Base-by-base conservation (phyloP, 2,113 vertebrate species). In the Saccopteryx bilineata region DNA sequence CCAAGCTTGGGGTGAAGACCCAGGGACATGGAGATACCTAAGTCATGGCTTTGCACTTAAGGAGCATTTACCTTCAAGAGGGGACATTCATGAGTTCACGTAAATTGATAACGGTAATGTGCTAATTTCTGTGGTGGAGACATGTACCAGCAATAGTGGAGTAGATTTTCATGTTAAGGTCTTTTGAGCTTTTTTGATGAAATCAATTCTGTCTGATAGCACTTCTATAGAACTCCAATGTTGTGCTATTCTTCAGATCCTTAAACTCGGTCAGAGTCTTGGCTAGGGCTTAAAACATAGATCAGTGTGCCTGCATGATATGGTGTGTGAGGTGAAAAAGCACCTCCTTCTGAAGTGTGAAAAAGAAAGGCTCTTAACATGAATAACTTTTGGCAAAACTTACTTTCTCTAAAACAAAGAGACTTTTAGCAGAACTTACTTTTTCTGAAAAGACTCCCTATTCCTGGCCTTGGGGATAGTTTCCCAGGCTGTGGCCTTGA, bases 81-180 rank as follows among this genome's bases (percentile, higher is more conserved):
- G 10, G 18, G 7, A 21, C 5, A 31, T 83, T 90, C 50, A 74
- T 74, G 28, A 11, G 31, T 85, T 58, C 13, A 86, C 18, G 60
- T 24, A 89, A 76, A 92, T 7, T 61, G 33, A 72, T 83, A 93
- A 90, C 58, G 88, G 83, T 48, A 69, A 56, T 12, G 56, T 68
- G 7, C 26, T 56, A 39, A 56, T 84, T 74, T 82, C 46, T 95
- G 5, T 68, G 28, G 48, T 74, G 21, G 48, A 94, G 19, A 56
- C 68, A 68, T 19, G 15, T 60, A n/a, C 50, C 31, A 23, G 5
- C 1, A 72, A 9, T 46, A 17, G 17, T 69, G 48, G 26, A 76
- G 11, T 31, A 12, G 58, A 86, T 90, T 17, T 92, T 86, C 54
- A 39, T 50, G 26, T 69, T 11, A 74, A n/a, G 10, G 5, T 63